These are phyloP conservation scores for Noctua fimbriata DNA, from an alignment of 2,888 invertebrate genomes.

Conservation along the genomic window DNA sequence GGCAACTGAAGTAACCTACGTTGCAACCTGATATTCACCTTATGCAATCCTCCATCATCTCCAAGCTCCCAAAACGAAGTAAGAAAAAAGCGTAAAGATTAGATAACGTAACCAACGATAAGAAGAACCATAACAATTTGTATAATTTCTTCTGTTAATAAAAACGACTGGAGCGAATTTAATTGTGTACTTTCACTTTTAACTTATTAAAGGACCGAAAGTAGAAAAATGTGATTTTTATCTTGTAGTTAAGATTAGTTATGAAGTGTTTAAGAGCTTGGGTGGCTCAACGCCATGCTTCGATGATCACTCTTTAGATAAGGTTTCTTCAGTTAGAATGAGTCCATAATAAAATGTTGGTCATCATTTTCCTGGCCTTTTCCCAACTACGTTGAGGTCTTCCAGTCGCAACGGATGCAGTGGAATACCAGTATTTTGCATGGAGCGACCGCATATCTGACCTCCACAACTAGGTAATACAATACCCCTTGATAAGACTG, in stretches of 20 bases:
- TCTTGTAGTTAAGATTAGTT: not conserved
- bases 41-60: constrained; percentile 8
- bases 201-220: constrained; percentile 36
- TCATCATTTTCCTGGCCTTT: too few species aligned
- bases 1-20: not conserved
- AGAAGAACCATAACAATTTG: constrained; percentile 33
- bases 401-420: too few species aligned
- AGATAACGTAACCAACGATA: constrained; percentile 28
- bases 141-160: constrained; percentile 29
- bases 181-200: constrained; percentile 61
- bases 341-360: too few species aligned
- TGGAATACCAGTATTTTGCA: too few species aligned
- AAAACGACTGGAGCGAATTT: constrained; percentile 36
- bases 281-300: not conserved
- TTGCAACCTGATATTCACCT: not conserved
- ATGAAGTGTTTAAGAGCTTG: not conserved
- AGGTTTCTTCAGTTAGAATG: not conserved
- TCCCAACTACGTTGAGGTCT: too few species aligned
- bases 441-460: too few species aligned
- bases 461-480: too few species aligned
- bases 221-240: constrained; percentile 22
- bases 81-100: constrained; percentile 57
- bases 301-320: not conserved
- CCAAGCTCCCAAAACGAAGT: constrained; percentile 9
- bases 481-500: too few species aligned